These are phyloP conservation scores for Eristalinus aeneus DNA, from an alignment of 2,888 invertebrate species.

Conservation along the genomic window DNA sequence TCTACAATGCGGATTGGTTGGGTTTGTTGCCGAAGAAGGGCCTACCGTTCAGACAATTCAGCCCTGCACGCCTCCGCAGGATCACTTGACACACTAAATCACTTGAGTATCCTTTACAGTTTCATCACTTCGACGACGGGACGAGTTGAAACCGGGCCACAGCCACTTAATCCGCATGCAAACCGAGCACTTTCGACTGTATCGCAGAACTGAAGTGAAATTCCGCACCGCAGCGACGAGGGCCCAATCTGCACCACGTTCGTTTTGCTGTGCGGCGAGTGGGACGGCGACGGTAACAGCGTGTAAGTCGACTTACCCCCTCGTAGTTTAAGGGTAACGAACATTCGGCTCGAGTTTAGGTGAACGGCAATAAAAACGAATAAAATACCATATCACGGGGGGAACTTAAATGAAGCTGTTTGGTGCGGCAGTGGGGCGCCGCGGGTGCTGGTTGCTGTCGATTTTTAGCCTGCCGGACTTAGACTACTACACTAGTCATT, in stretches of 20 bases:
- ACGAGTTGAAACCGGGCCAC: neutral
- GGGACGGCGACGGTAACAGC: neutral
- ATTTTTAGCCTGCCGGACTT: neutral
- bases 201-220: conserved; percentile 58
- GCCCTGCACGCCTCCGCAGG: neutral
- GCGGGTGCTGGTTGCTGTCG: neutral
- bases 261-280: conserved; percentile 10
- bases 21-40: neutral
- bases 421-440: conserved; percentile 16
- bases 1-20: conserved; percentile 2
- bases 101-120: neutral
- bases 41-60: neutral
- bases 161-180: conserved; percentile 18
- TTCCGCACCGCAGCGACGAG: conserved; percentile 22
- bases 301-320: conserved; percentile 56
- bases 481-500: neutral
- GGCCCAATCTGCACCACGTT: conserved; percentile 4
- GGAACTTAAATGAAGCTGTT: conserved; percentile 18
- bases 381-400: neutral
- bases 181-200: conserved; percentile 67
- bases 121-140: neutral
- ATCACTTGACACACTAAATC: neutral
- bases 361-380: conserved; percentile 5
- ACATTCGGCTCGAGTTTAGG: neutral
- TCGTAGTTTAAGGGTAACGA: conserved; percentile 41